Evolutionary conservation across 92 coral and sea anemone species (phyloP), one percentile per base, ranked within the genome.

Genomic region (Zoanthus sansibaricus): DNA sequence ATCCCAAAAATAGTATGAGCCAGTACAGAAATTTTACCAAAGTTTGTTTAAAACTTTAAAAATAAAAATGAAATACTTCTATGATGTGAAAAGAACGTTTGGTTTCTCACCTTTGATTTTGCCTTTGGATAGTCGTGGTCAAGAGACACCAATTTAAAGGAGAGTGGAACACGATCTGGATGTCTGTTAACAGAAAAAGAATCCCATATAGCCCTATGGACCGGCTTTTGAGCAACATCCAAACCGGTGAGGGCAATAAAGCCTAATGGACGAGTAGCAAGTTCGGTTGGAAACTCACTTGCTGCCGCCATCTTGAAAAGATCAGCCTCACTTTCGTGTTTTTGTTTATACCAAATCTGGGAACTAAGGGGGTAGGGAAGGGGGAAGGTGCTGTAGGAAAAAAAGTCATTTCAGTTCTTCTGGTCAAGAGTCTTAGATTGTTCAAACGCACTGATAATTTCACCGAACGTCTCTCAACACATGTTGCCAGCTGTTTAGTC

Each of bases 291-390:
- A 92, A 97, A 94, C 25, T 97, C 99, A 87, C 99, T 95, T 44
- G 99, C 98, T 32, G 98, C 98, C 97, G 98, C 99, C 99, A 97
- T 97, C 91, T 95, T 95, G 91, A 86, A 84, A 79, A 5, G 61
- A 33, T 5, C 1, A 62, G 71, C 85, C 75, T 64, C 75, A 61
- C 61, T 80, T 48, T 47, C 42, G 5, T 66, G 85, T 62, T 7
- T 20, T 0, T 44, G 32, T 45, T 71, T 7, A 18, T 32, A 37
- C 76, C 10, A 71, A 7, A 11, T 11, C 55, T 11, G 55, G 76
- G 4, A 49, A 37, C 3, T 4, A 33, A 0, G 48, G 76, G 18
- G 48, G 51, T 62, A 14, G 21, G 68, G 17, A 61, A 16, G 52
- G 55, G 55, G 55, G 55, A 11, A 9, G 55, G 55, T 49, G 55